These are phyloP conservation scores for Dysidea cf. avara DNA, from an alignment of 37 sponge, comb jelly and placozoan genomes.

Conservation along the genomic window DNA sequence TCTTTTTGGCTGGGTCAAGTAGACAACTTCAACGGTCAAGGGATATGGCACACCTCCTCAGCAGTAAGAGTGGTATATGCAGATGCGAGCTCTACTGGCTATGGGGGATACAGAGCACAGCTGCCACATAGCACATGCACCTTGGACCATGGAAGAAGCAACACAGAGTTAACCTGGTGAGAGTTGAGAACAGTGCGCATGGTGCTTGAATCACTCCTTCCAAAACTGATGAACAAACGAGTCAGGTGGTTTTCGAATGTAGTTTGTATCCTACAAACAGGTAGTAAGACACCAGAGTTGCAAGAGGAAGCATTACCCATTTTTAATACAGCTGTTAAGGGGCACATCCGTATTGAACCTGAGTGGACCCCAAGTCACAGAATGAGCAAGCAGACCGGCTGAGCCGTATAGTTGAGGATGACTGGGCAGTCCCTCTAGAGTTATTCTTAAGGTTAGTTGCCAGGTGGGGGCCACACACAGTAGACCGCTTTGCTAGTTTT, in stretches of 20 bases:
- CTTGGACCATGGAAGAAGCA: not conserved
- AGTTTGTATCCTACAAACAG: constrained; percentile 24
- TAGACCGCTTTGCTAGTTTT: constrained; percentile 20
- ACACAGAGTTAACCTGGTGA: constrained; percentile 25
- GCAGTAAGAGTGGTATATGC: constrained; percentile 17
- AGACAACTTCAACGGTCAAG: not conserved
- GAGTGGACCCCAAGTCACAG: constrained; percentile 42
- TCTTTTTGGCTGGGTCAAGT: constrained; percentile 16
- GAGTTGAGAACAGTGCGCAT: constrained; percentile 16
- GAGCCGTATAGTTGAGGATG: constrained; percentile 27
- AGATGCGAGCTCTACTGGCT: too few species aligned
- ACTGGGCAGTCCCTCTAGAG: constrained; percentile 20
- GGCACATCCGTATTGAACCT: constrained; percentile 15
- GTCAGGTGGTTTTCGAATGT: constrained; percentile 23
- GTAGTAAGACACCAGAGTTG: constrained; percentile 11
- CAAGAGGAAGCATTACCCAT: constrained; percentile 19
- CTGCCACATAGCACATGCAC: constrained; percentile 12
- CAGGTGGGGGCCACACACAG: constrained; percentile 38
- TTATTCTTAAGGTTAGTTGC: constrained; percentile 3
- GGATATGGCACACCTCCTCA: constrained; percentile 3
- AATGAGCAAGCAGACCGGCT: constrained; percentile 35
- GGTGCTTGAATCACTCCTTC: constrained; percentile 12
- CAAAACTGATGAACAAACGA: not conserved
- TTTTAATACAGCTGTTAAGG: not conserved
- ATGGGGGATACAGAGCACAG: constrained; percentile 10